phyloP scores from a whole-genome alignment of 2,888 invertebrate genomes.

The Cosmia trapezina region DNA sequence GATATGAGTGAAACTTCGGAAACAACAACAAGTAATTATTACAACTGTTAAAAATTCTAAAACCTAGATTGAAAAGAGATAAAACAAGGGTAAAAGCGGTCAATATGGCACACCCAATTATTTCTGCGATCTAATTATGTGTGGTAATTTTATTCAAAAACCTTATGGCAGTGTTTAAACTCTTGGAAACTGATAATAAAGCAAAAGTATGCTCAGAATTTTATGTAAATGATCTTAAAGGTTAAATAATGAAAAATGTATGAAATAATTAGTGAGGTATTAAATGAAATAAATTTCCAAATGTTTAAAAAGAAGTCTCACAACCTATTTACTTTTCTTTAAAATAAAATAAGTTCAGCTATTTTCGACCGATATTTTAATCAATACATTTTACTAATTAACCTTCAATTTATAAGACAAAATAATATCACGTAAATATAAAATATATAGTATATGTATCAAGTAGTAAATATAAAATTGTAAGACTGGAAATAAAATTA shows the following conservation, averaged over 20 bases:
- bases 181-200: conserved; percentile 28
- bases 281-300: not conserved
- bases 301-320: not conserved
- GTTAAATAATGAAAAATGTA: no score
- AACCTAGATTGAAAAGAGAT: conserved; percentile 62
- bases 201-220: conserved; percentile 27
- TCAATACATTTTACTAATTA: not conserved
- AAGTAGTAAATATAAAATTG: no score
- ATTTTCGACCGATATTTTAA: not conserved
- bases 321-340: no score
- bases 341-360: not conserved
- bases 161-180: conserved; percentile 75
- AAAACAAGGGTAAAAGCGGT: conserved; percentile 69
- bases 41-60: conserved; percentile 29
- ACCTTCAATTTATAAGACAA: no score
- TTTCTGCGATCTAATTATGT: conserved; percentile 76
- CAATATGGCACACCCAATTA: conserved; percentile 76
- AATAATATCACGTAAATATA: no score
- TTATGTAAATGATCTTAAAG: conserved; percentile 16
- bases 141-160: conserved; percentile 82
- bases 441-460: no score
- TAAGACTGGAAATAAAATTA: no score
- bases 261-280: no score
- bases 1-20: no score
- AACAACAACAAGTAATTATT: not conserved